Percentiles rank a stretch among this genome's conserved stretches.
Evolutionary conservation across 2,888 invertebrate species (phyloP).

Genomic region (Sabellastarte sp.): DNA sequence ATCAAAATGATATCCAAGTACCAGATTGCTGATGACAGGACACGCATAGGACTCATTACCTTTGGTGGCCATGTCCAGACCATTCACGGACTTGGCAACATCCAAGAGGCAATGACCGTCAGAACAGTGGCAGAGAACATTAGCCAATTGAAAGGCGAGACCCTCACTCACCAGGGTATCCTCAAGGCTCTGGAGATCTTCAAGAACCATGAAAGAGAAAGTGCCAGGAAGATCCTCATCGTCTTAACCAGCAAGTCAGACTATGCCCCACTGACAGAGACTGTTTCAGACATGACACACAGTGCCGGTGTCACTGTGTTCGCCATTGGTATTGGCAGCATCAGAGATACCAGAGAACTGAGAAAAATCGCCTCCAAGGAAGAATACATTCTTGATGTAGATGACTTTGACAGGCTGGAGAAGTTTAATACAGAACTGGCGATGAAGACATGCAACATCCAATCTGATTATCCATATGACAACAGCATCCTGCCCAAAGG

Average conservation of each 20-base stretch:
- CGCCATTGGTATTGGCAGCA: conserved; percentile 48
- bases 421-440: conserved; percentile 45
- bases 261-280: conserved; percentile 30
- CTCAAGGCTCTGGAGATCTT: conserved; percentile 26
- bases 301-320: conserved; percentile 45
- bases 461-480: not conserved
- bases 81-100: conserved; percentile 26
- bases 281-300: conserved; percentile 30
- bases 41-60: conserved; percentile 23
- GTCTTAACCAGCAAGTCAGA: conserved; percentile 51
- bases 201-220: conserved; percentile 25
- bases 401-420: conserved; percentile 40
- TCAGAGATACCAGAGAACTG: conserved; percentile 40
- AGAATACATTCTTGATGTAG: conserved; percentile 45
- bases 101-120: not conserved
- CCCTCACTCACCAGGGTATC: conserved; percentile 22
- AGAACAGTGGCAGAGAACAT: not conserved
- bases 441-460: conserved; percentile 25
- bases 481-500: not conserved
- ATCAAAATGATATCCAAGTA: conserved; percentile 34
- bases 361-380: conserved; percentile 41
- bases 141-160: conserved; percentile 18
- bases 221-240: conserved; percentile 38
- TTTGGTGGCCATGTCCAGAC: conserved; percentile 17
- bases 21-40: conserved; percentile 8